Evolutionary conservation across 2,888 invertebrate genomes (phyloP).

Genomic region (Sialis lutaria): DNA sequence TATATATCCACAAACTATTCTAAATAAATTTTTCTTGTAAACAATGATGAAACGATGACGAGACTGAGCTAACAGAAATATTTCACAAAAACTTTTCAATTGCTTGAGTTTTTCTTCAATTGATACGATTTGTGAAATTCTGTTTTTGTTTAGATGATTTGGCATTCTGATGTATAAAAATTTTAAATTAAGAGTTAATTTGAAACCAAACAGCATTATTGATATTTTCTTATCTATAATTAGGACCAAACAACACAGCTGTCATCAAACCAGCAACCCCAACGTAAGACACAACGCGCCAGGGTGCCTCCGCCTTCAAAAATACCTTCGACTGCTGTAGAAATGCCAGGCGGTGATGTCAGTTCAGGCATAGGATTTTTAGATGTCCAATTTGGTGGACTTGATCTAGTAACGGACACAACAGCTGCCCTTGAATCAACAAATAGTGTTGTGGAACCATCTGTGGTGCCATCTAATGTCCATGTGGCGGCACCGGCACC

Average conservation of each 20-base stretch:
- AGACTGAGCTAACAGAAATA: constrained; percentile 13
- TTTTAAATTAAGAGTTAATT: neutral
- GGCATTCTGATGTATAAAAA: constrained; percentile 12
- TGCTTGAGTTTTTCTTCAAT: neutral
- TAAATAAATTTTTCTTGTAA: too few relatives aligned
- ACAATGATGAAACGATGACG: constrained; percentile 19
- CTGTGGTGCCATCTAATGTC: too few relatives aligned
- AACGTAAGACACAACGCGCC: constrained; percentile 47
- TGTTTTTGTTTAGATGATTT: constrained; percentile 10
- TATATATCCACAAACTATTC: too few relatives aligned
- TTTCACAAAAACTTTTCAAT: neutral
- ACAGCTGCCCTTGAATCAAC: constrained; percentile 7
- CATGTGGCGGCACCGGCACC: too few relatives aligned
- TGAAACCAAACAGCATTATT: neutral
- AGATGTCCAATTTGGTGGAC: constrained; percentile 87
- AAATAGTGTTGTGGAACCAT: too few relatives aligned
- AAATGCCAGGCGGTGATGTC: constrained; percentile 89
- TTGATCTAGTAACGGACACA: constrained; percentile 51
- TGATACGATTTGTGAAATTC: neutral
- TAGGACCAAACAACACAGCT: constrained; percentile 2
- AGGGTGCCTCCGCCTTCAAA: constrained; percentile 73
- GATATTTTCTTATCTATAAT: neutral
- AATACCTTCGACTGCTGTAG: constrained; percentile 88
- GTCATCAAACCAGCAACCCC: constrained; percentile 20
- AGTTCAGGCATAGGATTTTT: constrained; percentile 57